A percentile compares a stretch with the other conserved stretches of the same genome.
phyloP scores from a whole-genome alignment of 2,113 vertebrate genomes.

The Colistium nudipinnis region DNA sequence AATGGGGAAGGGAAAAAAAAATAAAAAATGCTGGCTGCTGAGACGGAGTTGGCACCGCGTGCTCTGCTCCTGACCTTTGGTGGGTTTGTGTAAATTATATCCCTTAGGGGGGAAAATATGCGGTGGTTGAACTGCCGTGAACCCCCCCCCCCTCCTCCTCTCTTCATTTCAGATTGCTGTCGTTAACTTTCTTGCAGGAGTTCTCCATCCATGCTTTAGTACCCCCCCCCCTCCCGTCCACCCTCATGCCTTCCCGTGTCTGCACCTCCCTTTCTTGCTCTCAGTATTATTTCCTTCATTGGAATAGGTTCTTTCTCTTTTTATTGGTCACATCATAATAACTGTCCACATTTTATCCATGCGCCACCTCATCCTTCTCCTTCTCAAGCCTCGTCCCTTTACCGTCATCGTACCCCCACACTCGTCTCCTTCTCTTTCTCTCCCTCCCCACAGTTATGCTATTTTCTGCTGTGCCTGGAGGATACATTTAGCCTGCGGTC shows the following conservation, averaged over 20 bases:
- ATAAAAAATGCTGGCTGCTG: conserved; percentile 40
- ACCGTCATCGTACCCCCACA: conserved; percentile 10
- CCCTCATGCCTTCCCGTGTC: conserved; percentile 4
- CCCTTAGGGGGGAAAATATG: conserved; percentile 79
- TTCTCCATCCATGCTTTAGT: conserved; percentile 42
- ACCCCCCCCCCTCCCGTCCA: conserved; percentile 18
- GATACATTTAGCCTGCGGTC: conserved; percentile 80
- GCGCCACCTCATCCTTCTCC: conserved; percentile 29
- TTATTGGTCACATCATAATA: conserved; percentile 22
- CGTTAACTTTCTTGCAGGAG: conserved; percentile 31
- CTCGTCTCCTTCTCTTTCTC: conserved; percentile 3
- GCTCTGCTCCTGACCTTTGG: conserved; percentile 72
- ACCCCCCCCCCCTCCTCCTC: conserved; percentile 30
- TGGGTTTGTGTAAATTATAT: conserved; percentile 79
- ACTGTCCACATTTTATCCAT: conserved; percentile 31
- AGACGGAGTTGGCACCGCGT: conserved; percentile 61
- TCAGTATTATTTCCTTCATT: conserved; percentile 28
- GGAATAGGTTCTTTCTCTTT: conserved; percentile 27
- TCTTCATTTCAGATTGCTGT: conserved; percentile 42
- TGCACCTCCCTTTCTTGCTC: conserved; percentile 15
- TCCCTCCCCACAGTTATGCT: conserved; percentile 59
- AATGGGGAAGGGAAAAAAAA: conserved; percentile 1
- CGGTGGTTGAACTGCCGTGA: conserved; percentile 64
- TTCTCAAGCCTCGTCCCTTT: conserved; percentile 31
- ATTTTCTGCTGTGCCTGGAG: conserved; percentile 66